Conservation (phyloP, 35 echinoderm and acorn worm species). For the Amphiura filiformis region DNA sequence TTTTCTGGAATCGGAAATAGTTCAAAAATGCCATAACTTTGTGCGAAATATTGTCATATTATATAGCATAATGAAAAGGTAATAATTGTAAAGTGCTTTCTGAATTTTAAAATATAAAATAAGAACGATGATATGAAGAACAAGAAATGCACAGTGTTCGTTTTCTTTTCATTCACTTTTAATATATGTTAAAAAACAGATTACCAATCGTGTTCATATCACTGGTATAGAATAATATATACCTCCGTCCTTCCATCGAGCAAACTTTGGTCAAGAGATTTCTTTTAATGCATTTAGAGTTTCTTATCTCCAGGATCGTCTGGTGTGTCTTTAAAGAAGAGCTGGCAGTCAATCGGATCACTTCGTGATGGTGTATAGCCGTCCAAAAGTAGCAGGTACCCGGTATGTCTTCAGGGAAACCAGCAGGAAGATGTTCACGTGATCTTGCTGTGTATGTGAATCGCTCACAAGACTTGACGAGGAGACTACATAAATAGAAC, state of each 20-base stretch:
- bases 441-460: constrained; percentile 64
- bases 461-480: constrained; percentile 42
- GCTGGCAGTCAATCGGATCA: constrained; percentile 49
- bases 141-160: too few species aligned
- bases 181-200: too few species aligned
- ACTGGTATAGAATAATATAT: not conserved
- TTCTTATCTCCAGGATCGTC: not conserved
- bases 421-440: constrained; percentile 72
- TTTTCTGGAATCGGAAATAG: too few species aligned
- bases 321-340: constrained; percentile 9
- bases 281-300: too few species aligned
- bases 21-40: too few species aligned
- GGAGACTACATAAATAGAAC: constrained; percentile 50
- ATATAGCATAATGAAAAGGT: too few species aligned
- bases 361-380: constrained; percentile 60
- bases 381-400: constrained; percentile 82
- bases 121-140: too few species aligned
- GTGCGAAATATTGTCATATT: too few species aligned
- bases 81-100: too few species aligned
- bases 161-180: too few species aligned
- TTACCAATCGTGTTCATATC: too few species aligned
- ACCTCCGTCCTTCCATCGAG: not conserved
- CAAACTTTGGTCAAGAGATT: not conserved
- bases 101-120: too few species aligned
- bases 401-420: constrained; percentile 59